Percentiles rank a stretch among this genome's conserved stretches.
Evolutionary conservation across 2,113 vertebrate genomes (phyloP).

Genomic region (Anhinga anhinga): DNA sequence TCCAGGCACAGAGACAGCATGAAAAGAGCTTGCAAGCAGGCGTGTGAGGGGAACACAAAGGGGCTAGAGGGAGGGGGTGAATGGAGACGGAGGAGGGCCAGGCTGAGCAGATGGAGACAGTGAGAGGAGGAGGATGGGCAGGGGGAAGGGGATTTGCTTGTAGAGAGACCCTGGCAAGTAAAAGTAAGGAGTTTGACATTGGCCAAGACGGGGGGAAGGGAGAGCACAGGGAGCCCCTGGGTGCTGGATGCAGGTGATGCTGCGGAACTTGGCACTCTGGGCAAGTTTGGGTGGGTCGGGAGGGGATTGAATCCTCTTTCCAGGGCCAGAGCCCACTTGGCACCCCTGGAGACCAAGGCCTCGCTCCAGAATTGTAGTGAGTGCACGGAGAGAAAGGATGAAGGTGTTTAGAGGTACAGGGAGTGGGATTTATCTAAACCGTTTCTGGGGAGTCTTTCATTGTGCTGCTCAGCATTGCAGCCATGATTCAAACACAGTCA

Average conservation of each 20-base stretch:
- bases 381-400: neutral
- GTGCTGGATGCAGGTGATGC: neutral
- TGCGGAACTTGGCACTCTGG: neutral
- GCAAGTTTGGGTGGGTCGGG: neutral
- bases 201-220: neutral
- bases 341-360: neutral
- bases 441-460: neutral
- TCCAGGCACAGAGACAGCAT: neutral
- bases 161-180: neutral
- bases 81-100: neutral
- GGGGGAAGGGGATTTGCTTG: neutral
- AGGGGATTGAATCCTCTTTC: neutral
- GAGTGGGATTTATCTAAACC: neutral
- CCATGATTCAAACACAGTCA: neutral
- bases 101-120: neutral
- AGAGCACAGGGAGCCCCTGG: neutral
- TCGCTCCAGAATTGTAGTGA: neutral
- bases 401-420: neutral
- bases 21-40: constrained; percentile 23
- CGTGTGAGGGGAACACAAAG: neutral
- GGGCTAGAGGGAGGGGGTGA: neutral
- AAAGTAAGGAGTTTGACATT: neutral
- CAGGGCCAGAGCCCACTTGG: neutral
- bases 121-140: neutral
- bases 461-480: neutral